Conservation (phyloP, 2,888 invertebrate species). For the Patella caerulea region DNA sequence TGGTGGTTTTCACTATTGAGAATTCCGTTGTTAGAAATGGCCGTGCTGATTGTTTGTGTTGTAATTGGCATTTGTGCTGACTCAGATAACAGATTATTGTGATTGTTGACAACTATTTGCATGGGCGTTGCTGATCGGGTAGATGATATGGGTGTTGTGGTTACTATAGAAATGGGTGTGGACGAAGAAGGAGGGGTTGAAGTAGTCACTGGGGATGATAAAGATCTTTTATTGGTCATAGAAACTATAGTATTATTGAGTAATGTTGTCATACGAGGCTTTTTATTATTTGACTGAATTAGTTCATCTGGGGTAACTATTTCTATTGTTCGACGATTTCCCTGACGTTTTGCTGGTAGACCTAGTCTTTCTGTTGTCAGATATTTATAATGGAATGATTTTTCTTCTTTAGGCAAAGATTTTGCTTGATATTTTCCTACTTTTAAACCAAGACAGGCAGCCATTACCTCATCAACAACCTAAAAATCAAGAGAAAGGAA, state of each 20-base stretch:
- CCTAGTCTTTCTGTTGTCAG: conserved; percentile 39
- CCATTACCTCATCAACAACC: conserved; percentile 53
- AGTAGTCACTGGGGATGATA: conserved; percentile 15
- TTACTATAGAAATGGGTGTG: conserved; percentile 20
- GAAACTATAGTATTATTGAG: conserved; percentile 9
- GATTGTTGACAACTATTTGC: neutral
- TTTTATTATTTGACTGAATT: conserved; percentile 23
- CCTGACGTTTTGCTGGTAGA: conserved; percentile 32
- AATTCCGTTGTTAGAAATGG: neutral
- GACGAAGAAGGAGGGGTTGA: conserved; percentile 15
- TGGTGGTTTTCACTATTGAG: neutral
- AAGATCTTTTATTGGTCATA: conserved; percentile 13
- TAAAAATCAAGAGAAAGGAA: conserved; percentile 32
- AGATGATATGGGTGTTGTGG: conserved; percentile 15
- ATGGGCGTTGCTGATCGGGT: conserved; percentile 5
- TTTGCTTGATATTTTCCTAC: conserved; percentile 55
- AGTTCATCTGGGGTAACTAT: conserved; percentile 46
- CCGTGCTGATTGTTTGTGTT: neutral
- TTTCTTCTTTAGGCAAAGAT: conserved; percentile 50
- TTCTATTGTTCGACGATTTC: conserved; percentile 46
- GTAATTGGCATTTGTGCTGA: neutral
- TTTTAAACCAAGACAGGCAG: conserved; percentile 52
- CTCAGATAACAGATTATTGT: neutral
- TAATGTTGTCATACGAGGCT: conserved; percentile 6
- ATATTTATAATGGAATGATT: conserved; percentile 43